Evolutionary conservation across 2,888 invertebrate genomes (phyloP), one percentile per base, ranked within the genome.

Genomic region (Drosophila demipolita): DNA sequence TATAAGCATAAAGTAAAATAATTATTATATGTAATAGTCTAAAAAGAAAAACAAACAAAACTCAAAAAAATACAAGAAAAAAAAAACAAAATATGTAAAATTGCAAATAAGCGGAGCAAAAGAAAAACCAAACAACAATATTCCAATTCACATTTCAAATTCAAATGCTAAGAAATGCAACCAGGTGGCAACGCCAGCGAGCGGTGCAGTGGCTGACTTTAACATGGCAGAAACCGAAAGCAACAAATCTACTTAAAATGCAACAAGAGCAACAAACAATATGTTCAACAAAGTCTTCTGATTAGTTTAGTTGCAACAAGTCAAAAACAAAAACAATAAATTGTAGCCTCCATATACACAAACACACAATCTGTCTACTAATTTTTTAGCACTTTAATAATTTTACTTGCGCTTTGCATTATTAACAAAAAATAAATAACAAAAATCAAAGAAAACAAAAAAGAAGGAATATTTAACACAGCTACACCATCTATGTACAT

Each of bases 1-100:
- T 74, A 89, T 85, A 89, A 88, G 81, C 90, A 89, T 83, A 83
- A 80, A 78, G 66, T 81, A 74, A 76, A 62, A 52, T 79, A 80
- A 79, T 71, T 75, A 84, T 83, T 81, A 83, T 75, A 90, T 75
- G 57, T 81, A 88, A 86, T 83, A 78, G 73, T 65, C 55, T 66
- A 80, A 70, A 78, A 62, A 67, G 26, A 32, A 38, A 60, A 62
- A n/a, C n/a, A 17, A 54, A 57, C 55, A 66, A 11, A n/a, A n/a
- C 9, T n/a, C 5, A 20, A 45, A 45, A 15, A 45, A 15, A 40
- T 38, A 42, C 48, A 73, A 65, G 68, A 42, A 65, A 71, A 42
- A 42, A 17, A 35, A 48, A 50, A 74, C n/a, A 40, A 66, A 57
- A 77, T 58, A 62, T 78, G 66, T 78, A 71, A 78, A 80, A 78